Conservation (phyloP, 2,797 vertebrate species). For the Anabas testudineus region DNA sequence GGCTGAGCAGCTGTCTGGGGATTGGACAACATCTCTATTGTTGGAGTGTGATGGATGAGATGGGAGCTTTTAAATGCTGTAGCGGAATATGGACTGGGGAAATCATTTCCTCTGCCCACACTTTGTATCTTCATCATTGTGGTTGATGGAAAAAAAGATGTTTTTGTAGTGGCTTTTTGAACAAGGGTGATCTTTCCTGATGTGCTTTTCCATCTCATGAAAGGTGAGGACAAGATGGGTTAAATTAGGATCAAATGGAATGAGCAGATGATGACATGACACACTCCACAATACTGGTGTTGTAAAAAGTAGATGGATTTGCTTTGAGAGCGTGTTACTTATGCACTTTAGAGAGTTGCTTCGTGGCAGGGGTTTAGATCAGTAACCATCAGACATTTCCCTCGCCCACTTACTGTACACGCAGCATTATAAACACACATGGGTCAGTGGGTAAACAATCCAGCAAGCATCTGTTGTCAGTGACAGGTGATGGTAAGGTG, state of each 20-base stretch:
- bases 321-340: slow-evolving; percentile 11
- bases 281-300: slow-evolving; percentile 23
- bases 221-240: slow-evolving; percentile 56
- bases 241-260: slow-evolving; percentile 46
- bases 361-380: slow-evolving; percentile 37
- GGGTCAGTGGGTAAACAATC: slow-evolving; percentile 40
- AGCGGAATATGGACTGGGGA: slow-evolving; percentile 25
- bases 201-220: slow-evolving; percentile 31
- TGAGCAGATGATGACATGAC: slow-evolving; percentile 52
- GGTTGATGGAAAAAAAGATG: slow-evolving; percentile 33
- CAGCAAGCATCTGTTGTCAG: slow-evolving; percentile 69
- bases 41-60: slow-evolving; percentile 76
- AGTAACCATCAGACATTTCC: slow-evolving; percentile 3
- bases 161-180: slow-evolving; percentile 15
- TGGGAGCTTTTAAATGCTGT: slow-evolving; percentile 50
- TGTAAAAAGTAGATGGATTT: slow-evolving; percentile 26
- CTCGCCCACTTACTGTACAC: neutral
- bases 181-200: neutral
- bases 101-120: slow-evolving; percentile 33
- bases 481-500: slow-evolving; percentile 73
- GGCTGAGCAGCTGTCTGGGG: slow-evolving; percentile 66
- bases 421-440: slow-evolving; percentile 23
- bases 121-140: slow-evolving; percentile 49
- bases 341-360: slow-evolving; percentile 29
- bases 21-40: slow-evolving; percentile 70